Percentiles rank a stretch among this genome's conserved stretches.
These are phyloP conservation scores for Calyptomena viridis DNA, from an alignment of 2,113 vertebrate genomes.

Conservation along the genomic window DNA sequence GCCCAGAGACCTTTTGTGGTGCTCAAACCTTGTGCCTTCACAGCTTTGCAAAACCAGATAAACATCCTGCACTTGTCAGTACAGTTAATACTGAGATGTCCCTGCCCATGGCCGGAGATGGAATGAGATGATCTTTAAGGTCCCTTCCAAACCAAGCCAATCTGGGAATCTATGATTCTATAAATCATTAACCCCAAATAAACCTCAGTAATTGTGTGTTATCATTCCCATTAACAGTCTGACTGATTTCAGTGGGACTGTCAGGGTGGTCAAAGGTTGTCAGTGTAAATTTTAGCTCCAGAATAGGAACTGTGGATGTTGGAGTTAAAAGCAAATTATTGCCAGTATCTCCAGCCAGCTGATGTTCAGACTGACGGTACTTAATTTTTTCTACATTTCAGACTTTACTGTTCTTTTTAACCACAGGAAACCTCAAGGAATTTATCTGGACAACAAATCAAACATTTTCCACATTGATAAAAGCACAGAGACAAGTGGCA, in stretches of 20 bases:
- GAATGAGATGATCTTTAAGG: rapidly evolving
- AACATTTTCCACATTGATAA: background rate
- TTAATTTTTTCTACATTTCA: background rate
- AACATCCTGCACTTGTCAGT: background rate
- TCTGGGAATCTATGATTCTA: background rate
- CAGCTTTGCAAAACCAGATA: background rate
- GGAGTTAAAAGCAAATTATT: background rate
- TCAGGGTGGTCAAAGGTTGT: background rate
- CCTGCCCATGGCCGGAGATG: background rate
- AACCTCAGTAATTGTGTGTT: background rate
- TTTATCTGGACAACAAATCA: background rate
- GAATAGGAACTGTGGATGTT: background rate
- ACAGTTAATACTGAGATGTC: background rate
- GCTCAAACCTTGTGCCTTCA: background rate
- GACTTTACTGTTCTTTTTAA: background rate
- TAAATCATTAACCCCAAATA: background rate
- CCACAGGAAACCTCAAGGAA: background rate
- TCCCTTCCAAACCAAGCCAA: background rate
- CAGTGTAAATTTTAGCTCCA: background rate
- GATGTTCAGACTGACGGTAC: background rate
- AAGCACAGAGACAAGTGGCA: background rate
- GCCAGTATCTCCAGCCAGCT: background rate
- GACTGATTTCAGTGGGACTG: background rate
- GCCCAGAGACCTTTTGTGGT: background rate
- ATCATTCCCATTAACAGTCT: background rate